Percentiles rank a stretch among this genome's conserved stretches.
These are phyloP conservation scores for Datnioides undecimradiatus DNA, from an alignment of 2,113 vertebrate species.

Conservation along the genomic window DNA sequence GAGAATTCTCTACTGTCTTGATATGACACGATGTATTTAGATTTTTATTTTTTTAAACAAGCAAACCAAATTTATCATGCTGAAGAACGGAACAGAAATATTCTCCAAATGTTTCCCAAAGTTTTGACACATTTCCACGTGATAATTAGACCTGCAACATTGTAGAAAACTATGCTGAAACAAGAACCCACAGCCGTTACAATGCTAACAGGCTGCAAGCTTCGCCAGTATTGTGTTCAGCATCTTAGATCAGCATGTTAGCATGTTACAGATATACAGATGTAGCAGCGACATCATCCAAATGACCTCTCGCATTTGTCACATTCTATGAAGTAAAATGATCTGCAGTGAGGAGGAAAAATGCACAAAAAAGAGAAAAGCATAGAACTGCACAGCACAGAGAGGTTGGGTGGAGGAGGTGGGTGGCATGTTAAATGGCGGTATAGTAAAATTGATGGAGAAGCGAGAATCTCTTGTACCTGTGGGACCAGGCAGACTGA, in stretches of 20 bases:
- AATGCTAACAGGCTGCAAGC: neutral
- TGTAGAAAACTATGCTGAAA: neutral
- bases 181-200: no score
- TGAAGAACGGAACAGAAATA: neutral
- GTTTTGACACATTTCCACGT: neutral
- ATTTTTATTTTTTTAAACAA: neutral
- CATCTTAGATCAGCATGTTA: neutral
- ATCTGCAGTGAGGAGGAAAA: neutral
- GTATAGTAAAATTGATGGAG: neutral
- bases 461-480: neutral
- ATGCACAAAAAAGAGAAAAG: neutral
- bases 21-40: neutral
- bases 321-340: neutral
- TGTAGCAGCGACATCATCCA: neutral
- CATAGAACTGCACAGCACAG: neutral
- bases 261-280: neutral
- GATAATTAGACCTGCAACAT: neutral
- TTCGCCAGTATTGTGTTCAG: neutral
- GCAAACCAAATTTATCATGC: no score
- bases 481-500: slow-evolving; percentile 16
- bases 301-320: neutral
- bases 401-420: neutral
- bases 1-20: neutral
- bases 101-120: neutral
- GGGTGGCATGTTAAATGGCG: slow-evolving; percentile 1